Evolutionary conservation across 2,888 invertebrate genomes (phyloP).

Genomic region (Drosophila neonasuta): DNA sequence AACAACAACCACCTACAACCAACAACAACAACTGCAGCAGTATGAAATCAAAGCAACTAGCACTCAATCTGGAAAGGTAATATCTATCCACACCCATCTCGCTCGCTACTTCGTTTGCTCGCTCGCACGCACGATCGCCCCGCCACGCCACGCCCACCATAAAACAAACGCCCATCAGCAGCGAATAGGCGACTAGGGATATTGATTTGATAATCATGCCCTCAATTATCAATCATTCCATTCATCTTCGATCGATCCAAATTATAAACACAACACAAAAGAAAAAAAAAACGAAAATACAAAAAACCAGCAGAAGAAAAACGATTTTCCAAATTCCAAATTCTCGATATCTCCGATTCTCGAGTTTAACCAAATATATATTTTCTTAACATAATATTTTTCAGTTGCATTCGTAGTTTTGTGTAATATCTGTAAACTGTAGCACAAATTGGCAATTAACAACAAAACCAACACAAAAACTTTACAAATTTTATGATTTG

Average conservation of each 20-base stretch:
- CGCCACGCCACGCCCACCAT: constrained; percentile 39
- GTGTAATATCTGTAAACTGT: constrained; percentile 50
- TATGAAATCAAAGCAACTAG: constrained; percentile 71
- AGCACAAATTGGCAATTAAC: constrained; percentile 72
- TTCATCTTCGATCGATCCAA: constrained; percentile 41
- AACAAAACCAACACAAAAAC: constrained; percentile 29
- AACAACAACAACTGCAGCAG: constrained; percentile 53
- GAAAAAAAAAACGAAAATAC: constrained; percentile 5
- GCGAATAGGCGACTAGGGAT: constrained; percentile 79
- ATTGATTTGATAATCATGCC: constrained; percentile 29
- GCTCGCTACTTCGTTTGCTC: constrained; percentile 35
- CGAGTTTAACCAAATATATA: constrained; percentile 3
- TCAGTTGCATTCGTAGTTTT: constrained; percentile 46
- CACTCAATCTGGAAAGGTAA: constrained; percentile 73
- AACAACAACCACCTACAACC: constrained; percentile 30
- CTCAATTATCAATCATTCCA: constrained; percentile 17
- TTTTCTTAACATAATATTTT: constrained; percentile 21
- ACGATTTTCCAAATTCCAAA: constrained; percentile 58
- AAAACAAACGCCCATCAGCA: constrained; percentile 36
- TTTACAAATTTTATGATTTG: constrained; percentile 19
- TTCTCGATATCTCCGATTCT: constrained; percentile 20
- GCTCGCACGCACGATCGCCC: constrained; percentile 46
- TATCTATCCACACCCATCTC: constrained; percentile 53
- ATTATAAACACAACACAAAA: constrained; percentile 6
- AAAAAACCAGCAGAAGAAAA: constrained; percentile 19